Base-by-base conservation (phyloP, 1,140 invertebrate genomes). In the Littorina saxatilis region DNA sequence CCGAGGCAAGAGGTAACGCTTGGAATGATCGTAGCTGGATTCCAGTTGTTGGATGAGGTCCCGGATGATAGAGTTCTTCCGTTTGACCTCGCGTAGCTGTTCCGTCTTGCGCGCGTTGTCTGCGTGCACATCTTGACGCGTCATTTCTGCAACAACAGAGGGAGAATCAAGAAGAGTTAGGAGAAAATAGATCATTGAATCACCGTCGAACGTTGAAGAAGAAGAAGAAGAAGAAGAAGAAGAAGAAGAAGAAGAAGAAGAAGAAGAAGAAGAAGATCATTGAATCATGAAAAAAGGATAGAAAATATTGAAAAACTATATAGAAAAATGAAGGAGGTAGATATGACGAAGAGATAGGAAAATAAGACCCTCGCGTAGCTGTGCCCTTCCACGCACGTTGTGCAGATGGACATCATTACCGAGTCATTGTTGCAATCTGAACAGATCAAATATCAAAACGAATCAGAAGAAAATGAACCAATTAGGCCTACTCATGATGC, bases 41-140 rank as follows among this genome's bases (percentile, higher is more conserved):
- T 90, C 88, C 61, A 90, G 73, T 70, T 89, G 85, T 63, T 86
- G 80, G 15, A 90, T 86, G n/a, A 88, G 70, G 68, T 89, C 88
- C 23, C 85, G 76, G 1, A 90, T 88, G 50, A 90, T 87, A 29
- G 88, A 85, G 68, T 85, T 88, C 70, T 89, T 88, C 27, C 88
- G 82, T 47, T 84, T 83, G 32, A 85, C 82, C 29, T 89, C 87
- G 58, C 86, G 82, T 3, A 89, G 86, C 79, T 90, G 88, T 27
- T 83, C 84, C 43, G 82, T 82, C 58, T 90, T 76, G 17, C 84
- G 79, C 35, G 86, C 75, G 77, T 88, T 89, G 73, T 89, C 88
- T 27, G 81, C 73, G 66, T 58, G 81, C 17, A 90, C 80, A n/a
- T 90, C 88, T 55, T 89, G 83, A 72, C 83, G 85, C 37, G 84